Base-by-base conservation (phyloP, 2,113 vertebrate species). In the Cariama cristata region DNA sequence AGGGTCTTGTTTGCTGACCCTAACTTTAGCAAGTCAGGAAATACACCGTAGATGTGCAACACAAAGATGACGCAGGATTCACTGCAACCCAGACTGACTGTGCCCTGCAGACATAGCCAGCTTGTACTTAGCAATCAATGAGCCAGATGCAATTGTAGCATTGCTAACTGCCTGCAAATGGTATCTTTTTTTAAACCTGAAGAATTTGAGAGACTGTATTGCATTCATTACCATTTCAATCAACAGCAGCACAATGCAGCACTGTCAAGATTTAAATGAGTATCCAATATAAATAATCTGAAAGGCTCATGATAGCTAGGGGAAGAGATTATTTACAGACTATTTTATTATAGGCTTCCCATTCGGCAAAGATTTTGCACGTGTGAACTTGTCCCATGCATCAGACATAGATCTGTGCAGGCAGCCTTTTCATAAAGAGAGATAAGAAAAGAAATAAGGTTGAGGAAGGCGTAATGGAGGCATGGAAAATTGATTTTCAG, bases 191-290 rank as follows among this genome's bases (percentile, higher is more conserved):
- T 1, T 9, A 67, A 95, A 95, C 42, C 45, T 38, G 60, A 74
- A 52, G 60, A 53, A 68, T 94, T 74, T 81, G 80, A 67, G 86
- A 67, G 83, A 44, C 76, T 71, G 17, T 50, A 74, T 76, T 63
- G 56, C 96, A 76, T 92, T 96, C 86, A 97, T 96, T 97, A 96
- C 83, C 92, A 94, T 97, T 92, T 96, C 95, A 94, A 95, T 96
- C 79, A 84, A 60, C 42, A 64, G 69, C 52, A 92, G 73, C 92
- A 94, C 93, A 97, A 94, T 93, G 83, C 73, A 97, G 42, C 75
- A 35, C 63, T 86, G 75, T 95, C 38, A 59, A 91, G 86, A 88
- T 77, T 96, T 58, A 88, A 95, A 93, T 92, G 44, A 92, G 75
- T 90, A 52, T 23, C 68, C 55, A 90, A n/a, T 59, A 94, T 40